Conservation (phyloP, 2,797 vertebrate species). For the Bradypodion ventrale region DNA sequence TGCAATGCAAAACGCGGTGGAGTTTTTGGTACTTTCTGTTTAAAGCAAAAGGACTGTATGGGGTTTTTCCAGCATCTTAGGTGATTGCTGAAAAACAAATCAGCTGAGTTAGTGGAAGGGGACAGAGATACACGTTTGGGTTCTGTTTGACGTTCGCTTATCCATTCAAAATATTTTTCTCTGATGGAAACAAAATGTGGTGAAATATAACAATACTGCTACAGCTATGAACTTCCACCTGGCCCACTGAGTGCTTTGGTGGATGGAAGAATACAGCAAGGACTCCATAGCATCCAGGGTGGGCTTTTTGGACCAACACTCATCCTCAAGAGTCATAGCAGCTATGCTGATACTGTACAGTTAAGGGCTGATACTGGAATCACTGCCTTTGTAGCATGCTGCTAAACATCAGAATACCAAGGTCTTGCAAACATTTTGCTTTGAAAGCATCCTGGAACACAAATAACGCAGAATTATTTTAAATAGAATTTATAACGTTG, state of each 20-base stretch:
- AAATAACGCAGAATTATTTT: not conserved
- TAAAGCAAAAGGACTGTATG: conserved; percentile 76
- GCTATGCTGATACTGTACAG: not conserved
- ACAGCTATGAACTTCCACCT: not conserved
- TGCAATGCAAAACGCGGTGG: conserved; percentile 81
- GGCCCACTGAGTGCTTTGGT: not conserved
- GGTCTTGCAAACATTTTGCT: not conserved
- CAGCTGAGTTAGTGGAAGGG: conserved; percentile 22
- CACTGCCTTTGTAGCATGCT: not conserved
- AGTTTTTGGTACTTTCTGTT: conserved; percentile 85
- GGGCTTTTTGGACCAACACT: not conserved
- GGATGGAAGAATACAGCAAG: not conserved
- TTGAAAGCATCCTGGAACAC: not conserved
- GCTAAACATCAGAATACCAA: not conserved
- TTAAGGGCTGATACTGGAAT: not conserved
- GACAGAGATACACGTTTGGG: conserved; percentile 47
- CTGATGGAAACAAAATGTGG: conserved; percentile 40
- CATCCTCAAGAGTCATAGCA: not conserved
- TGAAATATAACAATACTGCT: not conserved
- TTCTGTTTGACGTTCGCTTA: conserved; percentile 64
- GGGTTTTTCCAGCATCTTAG: conserved; percentile 79
- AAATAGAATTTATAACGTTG: not conserved
- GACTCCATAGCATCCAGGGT: not conserved
- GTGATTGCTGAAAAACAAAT: conserved; percentile 71
- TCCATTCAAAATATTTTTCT: conserved; percentile 61